These are phyloP conservation scores for Alviniconcha marisindica DNA, from an alignment of 1,140 invertebrate genomes.

Conservation along the genomic window DNA sequence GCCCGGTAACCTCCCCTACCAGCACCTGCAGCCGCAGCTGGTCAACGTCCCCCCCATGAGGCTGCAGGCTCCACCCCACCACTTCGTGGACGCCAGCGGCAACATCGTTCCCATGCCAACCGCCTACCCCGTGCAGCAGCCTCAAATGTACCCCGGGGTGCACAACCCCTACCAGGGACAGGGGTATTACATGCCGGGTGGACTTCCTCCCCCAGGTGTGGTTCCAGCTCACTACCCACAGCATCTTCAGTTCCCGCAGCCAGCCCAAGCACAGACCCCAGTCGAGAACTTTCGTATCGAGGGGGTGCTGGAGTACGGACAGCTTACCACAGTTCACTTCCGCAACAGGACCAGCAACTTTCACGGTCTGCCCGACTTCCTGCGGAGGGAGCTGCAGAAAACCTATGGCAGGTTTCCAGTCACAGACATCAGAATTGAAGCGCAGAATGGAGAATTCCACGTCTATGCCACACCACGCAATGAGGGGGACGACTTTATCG, in stretches of 20 bases:
- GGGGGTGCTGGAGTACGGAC: conserved; percentile 48
- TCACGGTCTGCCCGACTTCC: conserved; percentile 42
- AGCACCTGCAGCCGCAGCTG: background rate
- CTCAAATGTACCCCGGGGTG: background rate
- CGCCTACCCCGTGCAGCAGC: background rate
- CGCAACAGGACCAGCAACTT: conserved; percentile 39
- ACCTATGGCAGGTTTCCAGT: conserved; percentile 48
- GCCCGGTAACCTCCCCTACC: background rate
- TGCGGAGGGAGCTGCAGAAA: conserved; percentile 43
- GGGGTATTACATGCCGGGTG: background rate
- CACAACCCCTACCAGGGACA: too few relatives aligned
- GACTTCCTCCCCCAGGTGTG: conserved; percentile 4
- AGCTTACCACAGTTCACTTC: conserved; percentile 43
- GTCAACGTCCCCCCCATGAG: conserved; percentile 3
- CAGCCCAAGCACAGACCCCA: background rate
- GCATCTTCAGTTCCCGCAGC: background rate
- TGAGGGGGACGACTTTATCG: background rate
- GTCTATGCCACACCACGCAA: conserved; percentile 45
- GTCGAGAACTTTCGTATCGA: conserved; percentile 33
- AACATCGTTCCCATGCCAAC: background rate
- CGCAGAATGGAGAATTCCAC: conserved; percentile 47
- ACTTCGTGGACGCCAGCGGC: conserved; percentile 2
- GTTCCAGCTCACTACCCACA: background rate
- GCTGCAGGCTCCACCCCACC: background rate
- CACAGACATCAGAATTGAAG: conserved; percentile 44